A percentile compares a stretch with the other conserved stretches of the same genome.
Evolutionary conservation across 2,888 invertebrate species (phyloP).

Genomic region (Dascillus cervinus): DNA sequence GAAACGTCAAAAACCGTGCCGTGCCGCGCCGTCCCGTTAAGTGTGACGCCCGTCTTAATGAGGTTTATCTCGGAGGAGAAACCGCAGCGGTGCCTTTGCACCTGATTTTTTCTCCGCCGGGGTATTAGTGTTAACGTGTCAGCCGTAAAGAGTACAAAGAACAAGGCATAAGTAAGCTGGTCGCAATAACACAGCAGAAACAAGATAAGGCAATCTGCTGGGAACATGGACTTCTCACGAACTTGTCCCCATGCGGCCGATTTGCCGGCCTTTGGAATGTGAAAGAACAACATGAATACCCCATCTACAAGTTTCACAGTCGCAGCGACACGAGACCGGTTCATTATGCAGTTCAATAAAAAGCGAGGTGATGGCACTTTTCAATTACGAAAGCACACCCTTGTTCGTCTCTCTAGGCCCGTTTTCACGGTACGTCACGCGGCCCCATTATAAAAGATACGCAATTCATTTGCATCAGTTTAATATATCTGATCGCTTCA

Average conservation of each 20-base stretch:
- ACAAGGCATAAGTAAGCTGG: slow-evolving; percentile 30
- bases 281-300: slow-evolving; percentile 1
- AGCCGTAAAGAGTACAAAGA: slow-evolving; percentile 30
- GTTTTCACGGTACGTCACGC: slow-evolving; percentile 5
- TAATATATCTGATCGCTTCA: slow-evolving; percentile 25
- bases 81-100: slow-evolving; percentile 17
- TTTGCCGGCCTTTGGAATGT: slow-evolving; percentile 9
- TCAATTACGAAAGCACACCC: slow-evolving; percentile 14
- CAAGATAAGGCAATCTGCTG: slow-evolving; percentile 34
- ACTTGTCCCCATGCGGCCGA: slow-evolving; percentile 22
- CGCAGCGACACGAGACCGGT: slow-evolving; percentile 22
- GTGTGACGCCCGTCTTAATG: slow-evolving; percentile 13
- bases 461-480: slow-evolving; percentile 21
- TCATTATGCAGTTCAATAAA: slow-evolving; percentile 27
- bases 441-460: slow-evolving; percentile 9
- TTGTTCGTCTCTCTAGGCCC: slow-evolving; percentile 9
- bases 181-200: slow-evolving; percentile 32
- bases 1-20: no score
- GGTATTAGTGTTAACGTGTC: slow-evolving; percentile 31
- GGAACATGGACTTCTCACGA: slow-evolving; percentile 31
- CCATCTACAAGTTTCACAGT: slow-evolving; percentile 20
- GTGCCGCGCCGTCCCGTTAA: no score
- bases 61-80: slow-evolving; percentile 16
- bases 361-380: slow-evolving; percentile 19
- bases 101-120: slow-evolving; percentile 17